Conservation (phyloP, 1,140 invertebrate species). For the Aradophagus sp. region DNA sequence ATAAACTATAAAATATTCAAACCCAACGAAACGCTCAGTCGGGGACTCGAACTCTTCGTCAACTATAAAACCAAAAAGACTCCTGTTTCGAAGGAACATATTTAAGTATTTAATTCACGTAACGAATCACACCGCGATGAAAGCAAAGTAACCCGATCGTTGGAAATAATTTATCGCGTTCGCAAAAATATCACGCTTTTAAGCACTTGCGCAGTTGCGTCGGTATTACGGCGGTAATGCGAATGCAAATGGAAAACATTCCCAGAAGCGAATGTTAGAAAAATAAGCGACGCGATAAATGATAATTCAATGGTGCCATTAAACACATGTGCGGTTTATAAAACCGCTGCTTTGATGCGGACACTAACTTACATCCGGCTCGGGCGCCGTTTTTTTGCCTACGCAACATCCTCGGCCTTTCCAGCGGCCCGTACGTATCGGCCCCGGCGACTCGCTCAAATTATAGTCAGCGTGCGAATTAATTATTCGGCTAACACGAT, state of each 20-base stretch:
- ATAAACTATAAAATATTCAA: no score
- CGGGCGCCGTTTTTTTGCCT: constrained; percentile 35
- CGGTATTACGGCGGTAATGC: constrained; percentile 6
- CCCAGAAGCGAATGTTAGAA: constrained; percentile 36
- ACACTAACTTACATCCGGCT: constrained; percentile 45
- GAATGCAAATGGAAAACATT: constrained; percentile 34
- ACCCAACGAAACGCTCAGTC: no score
- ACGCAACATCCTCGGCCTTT: constrained; percentile 32
- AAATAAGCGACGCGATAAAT: constrained; percentile 42
- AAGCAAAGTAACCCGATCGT: background rate
- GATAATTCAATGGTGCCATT: constrained; percentile 50
- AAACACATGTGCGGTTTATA: constrained; percentile 42
- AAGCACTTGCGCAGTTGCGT: background rate
- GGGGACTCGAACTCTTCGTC: no score
- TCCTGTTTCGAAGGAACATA: no score
- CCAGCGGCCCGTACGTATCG: constrained; percentile 8
- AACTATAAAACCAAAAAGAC: no score
- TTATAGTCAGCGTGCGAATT: constrained; percentile 40
- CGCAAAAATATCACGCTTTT: constrained; percentile 7
- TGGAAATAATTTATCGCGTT: background rate
- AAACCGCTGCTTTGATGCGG: constrained; percentile 44
- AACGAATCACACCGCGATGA: no score
- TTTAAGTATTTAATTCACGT: no score
- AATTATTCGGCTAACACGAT: constrained; percentile 33
- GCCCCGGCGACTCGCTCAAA: constrained; percentile 16